These are phyloP conservation scores for Agrotis puta DNA, from an alignment of 2,888 invertebrate genomes.

Conservation along the genomic window DNA sequence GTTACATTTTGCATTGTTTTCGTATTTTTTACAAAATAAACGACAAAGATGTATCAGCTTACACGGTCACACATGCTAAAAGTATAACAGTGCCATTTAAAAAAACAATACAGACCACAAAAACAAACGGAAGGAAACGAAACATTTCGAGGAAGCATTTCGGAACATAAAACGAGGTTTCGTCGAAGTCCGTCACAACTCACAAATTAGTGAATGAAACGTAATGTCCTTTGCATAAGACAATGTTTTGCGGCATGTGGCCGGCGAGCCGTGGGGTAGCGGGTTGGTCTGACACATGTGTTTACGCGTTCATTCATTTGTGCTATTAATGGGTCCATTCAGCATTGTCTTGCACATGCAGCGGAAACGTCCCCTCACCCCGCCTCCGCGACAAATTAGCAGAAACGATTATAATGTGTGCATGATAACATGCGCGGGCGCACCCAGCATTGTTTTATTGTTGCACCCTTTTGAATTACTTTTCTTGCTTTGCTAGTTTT, in stretches of 20 bases:
- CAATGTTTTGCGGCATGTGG: conserved; percentile 85
- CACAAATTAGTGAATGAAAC: conserved; percentile 83
- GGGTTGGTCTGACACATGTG: conserved; percentile 81
- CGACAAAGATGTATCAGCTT: conserved; percentile 14
- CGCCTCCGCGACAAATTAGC: conserved; percentile 83
- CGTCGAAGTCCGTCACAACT: conserved; percentile 82
- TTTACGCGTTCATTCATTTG: conserved; percentile 88
- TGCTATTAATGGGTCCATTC: conserved; percentile 89
- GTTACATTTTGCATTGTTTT: neutral
- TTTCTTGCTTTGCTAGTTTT: conserved; percentile 29
- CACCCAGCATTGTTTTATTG: conserved; percentile 56
- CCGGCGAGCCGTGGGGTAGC: conserved; percentile 78
- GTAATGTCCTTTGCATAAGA: conserved; percentile 86
- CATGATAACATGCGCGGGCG: conserved; percentile 59
- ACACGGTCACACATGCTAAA: conserved; percentile 28
- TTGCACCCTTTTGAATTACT: conserved; percentile 42
- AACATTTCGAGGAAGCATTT: conserved; percentile 71
- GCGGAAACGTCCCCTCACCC: conserved; percentile 82
- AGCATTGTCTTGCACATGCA: conserved; percentile 90
- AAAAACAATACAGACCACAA: conserved; percentile 40
- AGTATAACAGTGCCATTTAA: conserved; percentile 25
- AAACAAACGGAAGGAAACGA: conserved; percentile 68
- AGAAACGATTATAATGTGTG: conserved; percentile 78
- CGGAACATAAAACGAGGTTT: conserved; percentile 79
- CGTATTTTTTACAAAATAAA: neutral